These are phyloP conservation scores for Phalangium opilio DNA, from an alignment of 2,888 invertebrate species.

Conservation along the genomic window DNA sequence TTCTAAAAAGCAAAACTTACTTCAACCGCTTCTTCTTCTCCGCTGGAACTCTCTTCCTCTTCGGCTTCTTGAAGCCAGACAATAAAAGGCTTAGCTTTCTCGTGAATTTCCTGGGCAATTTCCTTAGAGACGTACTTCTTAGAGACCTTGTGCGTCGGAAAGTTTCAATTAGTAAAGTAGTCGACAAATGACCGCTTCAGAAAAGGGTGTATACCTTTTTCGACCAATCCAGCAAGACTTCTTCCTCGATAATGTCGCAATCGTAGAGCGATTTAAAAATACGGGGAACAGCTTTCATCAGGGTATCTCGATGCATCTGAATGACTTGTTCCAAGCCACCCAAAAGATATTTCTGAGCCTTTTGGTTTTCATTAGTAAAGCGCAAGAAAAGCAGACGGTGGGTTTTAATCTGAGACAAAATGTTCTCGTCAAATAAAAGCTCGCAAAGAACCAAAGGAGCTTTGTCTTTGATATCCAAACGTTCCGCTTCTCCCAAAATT, in stretches of 20 bases:
- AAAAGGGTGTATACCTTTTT: conserved; percentile 56
- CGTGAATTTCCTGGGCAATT: conserved; percentile 75
- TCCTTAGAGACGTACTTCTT: conserved; percentile 90
- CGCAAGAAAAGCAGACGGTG: conserved; percentile 64
- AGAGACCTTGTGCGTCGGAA: conserved; percentile 34
- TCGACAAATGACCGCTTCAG: neutral
- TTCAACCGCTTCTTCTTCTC: conserved; percentile 55
- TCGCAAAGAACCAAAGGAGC: conserved; percentile 86
- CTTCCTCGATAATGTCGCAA: conserved; percentile 84
- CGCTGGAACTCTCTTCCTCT: conserved; percentile 64
- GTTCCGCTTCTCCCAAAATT: conserved; percentile 64
- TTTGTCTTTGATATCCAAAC: conserved; percentile 85
- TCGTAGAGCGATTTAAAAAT: conserved; percentile 88
- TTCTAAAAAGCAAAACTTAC: conserved; percentile 29
- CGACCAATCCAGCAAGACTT: conserved; percentile 85
- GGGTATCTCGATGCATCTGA: conserved; percentile 53
- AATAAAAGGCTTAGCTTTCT: conserved; percentile 80
- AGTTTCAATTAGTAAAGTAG: neutral
- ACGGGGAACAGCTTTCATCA: conserved; percentile 75
- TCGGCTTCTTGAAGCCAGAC: conserved; percentile 90
- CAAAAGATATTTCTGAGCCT: conserved; percentile 58
- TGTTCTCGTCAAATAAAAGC: conserved; percentile 48
- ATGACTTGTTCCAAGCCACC: conserved; percentile 90
- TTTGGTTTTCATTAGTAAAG: conserved; percentile 32
- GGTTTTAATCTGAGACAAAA: conserved; percentile 44